These are phyloP conservation scores for Microchirus variegatus DNA, from an alignment of 2,797 vertebrate genomes.

Conservation along the genomic window DNA sequence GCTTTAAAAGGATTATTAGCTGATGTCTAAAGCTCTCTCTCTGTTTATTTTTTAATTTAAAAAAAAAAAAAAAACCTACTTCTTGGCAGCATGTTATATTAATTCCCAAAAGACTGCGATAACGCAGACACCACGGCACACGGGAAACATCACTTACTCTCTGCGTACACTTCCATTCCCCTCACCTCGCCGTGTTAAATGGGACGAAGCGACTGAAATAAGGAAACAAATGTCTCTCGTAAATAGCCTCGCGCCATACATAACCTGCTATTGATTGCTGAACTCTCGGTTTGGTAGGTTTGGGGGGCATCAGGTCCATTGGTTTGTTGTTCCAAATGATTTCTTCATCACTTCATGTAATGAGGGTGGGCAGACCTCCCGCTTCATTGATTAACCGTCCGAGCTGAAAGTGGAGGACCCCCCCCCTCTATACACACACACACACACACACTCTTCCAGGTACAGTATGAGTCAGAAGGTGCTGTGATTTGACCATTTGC, in stretches of 20 bases:
- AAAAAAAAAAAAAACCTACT: conserved; percentile 23
- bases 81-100: conserved; percentile 22
- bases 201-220: conserved; percentile 35
- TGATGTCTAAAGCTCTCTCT: conserved; percentile 61
- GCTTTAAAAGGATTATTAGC: conserved; percentile 65
- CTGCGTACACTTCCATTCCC: conserved; percentile 22
- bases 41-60: conserved; percentile 42
- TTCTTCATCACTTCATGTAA: conserved; percentile 79
- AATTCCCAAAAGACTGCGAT: conserved; percentile 38
- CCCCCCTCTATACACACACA: conserved; percentile 1
- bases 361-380: conserved; percentile 58
- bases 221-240: conserved; percentile 33
- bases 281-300: conserved; percentile 33
- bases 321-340: conserved; percentile 72
- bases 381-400: conserved; percentile 72
- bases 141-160: conserved; percentile 11
- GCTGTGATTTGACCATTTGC: no score
- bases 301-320: conserved; percentile 38
- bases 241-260: conserved; percentile 56
- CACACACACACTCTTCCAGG: conserved; percentile 26
- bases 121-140: conserved; percentile 27
- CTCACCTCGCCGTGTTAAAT: conserved; percentile 27
- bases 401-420: conserved; percentile 52
- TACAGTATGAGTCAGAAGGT: background rate
- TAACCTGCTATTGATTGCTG: conserved; percentile 65